Base-by-base conservation (phyloP, 2,797 vertebrate genomes). In the Eulemur albifrons region DNA sequence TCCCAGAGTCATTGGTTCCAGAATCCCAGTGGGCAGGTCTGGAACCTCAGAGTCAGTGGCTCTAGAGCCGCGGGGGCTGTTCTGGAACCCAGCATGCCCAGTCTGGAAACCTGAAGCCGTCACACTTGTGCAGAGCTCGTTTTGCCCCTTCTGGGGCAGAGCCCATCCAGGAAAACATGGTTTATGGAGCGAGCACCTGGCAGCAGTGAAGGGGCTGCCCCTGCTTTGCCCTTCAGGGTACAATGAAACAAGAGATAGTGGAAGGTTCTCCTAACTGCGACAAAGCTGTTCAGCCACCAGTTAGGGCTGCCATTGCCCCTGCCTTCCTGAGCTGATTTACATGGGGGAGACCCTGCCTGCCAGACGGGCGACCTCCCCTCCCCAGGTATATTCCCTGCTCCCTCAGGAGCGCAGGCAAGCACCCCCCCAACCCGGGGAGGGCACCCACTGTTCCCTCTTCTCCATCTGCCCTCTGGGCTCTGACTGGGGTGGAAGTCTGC, bases 201-300 rank as follows among this genome's bases (percentile, higher is more conserved):
- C 91, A 2, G 82, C 92, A 94, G 91, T 70, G n/a, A 93, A 96
- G 76, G 38, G 38, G 23, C 2, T 30, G 83, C 69, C 77, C 43
- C 35, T 79, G 84, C 57, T 35, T 38, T 93, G 61, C 40, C 45
- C 30, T 91, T 94, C 80, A 63, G 95, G 90, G 80, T 94, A 75
- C 43, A 90, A 96, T 85, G 96, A 95, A 98, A 97, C 59, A 90
- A 97, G 70, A 96, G 97, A 95, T 83, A 73, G 40, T 59, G 73
- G 72, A 32, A 92, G 90, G 67, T 52, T 88, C 94, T 95, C 45
- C 96, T 96, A 97, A 87, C 87, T 93, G 94, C 88, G 95, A 92
- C 3, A 0, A 61, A 79, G 87, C 76, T 57, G 59, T 72, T 90
- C 14, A 67, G 61, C 73, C 40, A 89, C 93, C 86, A 54, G 1